Evolutionary conservation across 2,888 invertebrate species (phyloP), one percentile per base, ranked within the genome.

Genomic region (Unio delphinus): DNA sequence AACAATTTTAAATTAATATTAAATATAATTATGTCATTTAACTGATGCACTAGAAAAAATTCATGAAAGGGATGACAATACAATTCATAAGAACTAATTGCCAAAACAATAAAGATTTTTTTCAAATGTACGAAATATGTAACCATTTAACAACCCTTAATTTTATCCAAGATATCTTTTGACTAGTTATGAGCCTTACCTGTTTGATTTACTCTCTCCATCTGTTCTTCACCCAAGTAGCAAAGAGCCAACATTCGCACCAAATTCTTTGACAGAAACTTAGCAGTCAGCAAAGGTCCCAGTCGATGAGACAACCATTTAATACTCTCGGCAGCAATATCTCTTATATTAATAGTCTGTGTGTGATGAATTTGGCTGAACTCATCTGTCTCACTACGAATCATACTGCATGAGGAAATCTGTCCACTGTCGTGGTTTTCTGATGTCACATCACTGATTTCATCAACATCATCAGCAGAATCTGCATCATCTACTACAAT

Each of bases 221-320:
- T 75, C 71, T 88, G 88, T 65, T 88, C 85, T n/a, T 87, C 86
- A 1, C 87, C 96, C 30, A 96, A 94, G 88, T 97, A 99, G 90
- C 98, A 99, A 4, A 98, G 90, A 0, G 97, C 95, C 67, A 99
- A 91, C 95, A 99, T 97, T 86, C 97, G 94, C 18, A 99, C 91
- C 77, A 99, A 92, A 91, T 98, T 98, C 72, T 96, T 93, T 0
- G 97, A 95, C 54, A 99, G 92, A 91, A 96, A 95, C 80, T 95
- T 94, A 59, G 98, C 96, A 0, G 97, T 96, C 34, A 99, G 92
- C 63, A 98, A 96, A 0, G 99, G 98, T 0, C 99, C 99, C 26
- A 99, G 91, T 75, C 97, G 93, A 90, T 97, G 96, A 0, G 97
- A 94, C 71, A 99, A 88, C 98, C 98, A 98, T 73, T 96, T 93